These are phyloP conservation scores for Agelas oroides DNA, from an alignment of 37 sponge, comb jelly and placozoan species.

Conservation along the genomic window DNA sequence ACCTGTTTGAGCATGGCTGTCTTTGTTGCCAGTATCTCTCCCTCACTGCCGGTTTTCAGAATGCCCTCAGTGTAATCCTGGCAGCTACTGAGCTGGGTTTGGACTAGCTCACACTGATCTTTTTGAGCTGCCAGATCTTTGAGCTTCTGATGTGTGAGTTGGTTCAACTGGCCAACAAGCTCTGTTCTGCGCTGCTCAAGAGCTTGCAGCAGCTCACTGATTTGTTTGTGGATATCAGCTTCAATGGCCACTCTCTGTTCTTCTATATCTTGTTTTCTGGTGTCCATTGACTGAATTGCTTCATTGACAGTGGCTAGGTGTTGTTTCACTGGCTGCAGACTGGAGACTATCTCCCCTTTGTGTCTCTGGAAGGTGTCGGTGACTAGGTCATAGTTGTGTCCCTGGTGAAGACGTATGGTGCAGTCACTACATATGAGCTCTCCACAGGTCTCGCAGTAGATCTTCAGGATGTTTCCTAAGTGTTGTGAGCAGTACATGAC, in stretches of 20 bases:
- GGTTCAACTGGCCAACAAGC: constrained; percentile 9
- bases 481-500: neutral
- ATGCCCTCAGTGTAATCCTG: constrained; percentile 20
- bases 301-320: constrained; percentile 4
- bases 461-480: neutral
- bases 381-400: constrained; percentile 29
- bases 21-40: constrained; percentile 28
- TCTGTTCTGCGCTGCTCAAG: constrained; percentile 20
- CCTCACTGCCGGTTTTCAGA: constrained; percentile 26
- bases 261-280: neutral
- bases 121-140: constrained; percentile 33
- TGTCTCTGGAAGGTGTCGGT: constrained; percentile 20
- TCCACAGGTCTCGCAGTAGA: constrained; percentile 31
- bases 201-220: neutral
- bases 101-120: constrained; percentile 25
- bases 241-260: neutral
- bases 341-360: neutral
- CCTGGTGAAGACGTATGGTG: constrained; percentile 12
- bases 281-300: neutral
- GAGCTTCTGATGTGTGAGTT: constrained; percentile 8
- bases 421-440: constrained; percentile 30
- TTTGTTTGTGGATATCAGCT: neutral
- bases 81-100: constrained; percentile 29
- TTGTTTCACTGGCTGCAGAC: constrained; percentile 10
- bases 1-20: neutral